These are phyloP conservation scores for Rhizomys pruinosus DNA, from an alignment of 2,113 vertebrate species.

Conservation along the genomic window DNA sequence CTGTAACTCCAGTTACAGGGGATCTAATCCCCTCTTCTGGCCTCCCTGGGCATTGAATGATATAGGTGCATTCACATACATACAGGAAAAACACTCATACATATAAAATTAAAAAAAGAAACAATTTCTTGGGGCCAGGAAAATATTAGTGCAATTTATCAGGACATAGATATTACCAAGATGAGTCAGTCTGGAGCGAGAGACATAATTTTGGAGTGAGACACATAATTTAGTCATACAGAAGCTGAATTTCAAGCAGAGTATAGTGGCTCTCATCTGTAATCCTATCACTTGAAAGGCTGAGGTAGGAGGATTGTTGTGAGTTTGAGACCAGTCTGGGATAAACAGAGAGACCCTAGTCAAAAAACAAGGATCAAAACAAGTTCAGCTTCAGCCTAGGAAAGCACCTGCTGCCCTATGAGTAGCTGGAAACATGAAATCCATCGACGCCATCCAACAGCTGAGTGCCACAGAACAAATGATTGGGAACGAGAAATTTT, in stretches of 20 bases:
- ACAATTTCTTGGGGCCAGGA: neutral
- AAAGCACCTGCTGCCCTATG: neutral
- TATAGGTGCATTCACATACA: too few relatives aligned
- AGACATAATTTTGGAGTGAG: too few relatives aligned
- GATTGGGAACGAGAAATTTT: neutral
- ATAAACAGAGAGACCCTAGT: neutral
- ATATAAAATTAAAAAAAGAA: neutral
- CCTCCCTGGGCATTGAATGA: too few relatives aligned
- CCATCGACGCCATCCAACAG: neutral
- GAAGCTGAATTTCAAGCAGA: neutral
- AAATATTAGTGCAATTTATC: neutral
- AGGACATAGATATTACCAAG: neutral
- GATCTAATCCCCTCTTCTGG: too few relatives aligned
- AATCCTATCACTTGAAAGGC: neutral
- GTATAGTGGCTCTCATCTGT: neutral
- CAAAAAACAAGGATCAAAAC: neutral
- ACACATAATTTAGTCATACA: neutral
- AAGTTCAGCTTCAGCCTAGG: neutral
- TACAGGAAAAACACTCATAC: too few relatives aligned
- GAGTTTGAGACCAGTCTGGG: neutral
- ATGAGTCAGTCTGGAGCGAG: neutral
- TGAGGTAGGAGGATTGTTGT: neutral
- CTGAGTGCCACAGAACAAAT: neutral
- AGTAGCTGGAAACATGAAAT: neutral
- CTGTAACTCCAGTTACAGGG: too few relatives aligned